Evolutionary conservation across 2,888 invertebrate genomes (phyloP).

Genomic region (Ophion costatus): DNA sequence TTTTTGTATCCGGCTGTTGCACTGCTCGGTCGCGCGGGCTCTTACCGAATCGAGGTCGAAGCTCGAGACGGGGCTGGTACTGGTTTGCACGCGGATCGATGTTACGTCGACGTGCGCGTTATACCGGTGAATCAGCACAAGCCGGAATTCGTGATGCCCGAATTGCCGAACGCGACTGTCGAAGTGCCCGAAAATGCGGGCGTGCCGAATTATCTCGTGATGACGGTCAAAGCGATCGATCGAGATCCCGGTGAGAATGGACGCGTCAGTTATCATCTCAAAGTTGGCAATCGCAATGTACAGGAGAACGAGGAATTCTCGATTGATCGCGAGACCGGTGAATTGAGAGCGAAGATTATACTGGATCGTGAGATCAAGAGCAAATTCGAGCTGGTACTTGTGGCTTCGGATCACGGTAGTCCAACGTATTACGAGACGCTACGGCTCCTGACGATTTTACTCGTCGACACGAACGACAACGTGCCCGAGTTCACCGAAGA

Average conservation of each 20-base stretch:
- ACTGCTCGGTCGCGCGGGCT: slow-evolving; percentile 87
- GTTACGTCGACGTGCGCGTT: slow-evolving; percentile 91
- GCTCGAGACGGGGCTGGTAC: slow-evolving; percentile 90
- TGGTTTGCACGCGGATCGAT: slow-evolving; percentile 87
- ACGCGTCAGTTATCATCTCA: slow-evolving; percentile 92
- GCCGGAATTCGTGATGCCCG: slow-evolving; percentile 92
- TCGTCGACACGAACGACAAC: slow-evolving; percentile 93
- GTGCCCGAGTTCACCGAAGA: slow-evolving; percentile 90
- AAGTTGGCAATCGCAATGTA: slow-evolving; percentile 90
- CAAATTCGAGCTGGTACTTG: slow-evolving; percentile 90
- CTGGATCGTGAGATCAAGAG: slow-evolving; percentile 91
- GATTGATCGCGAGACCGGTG: slow-evolving; percentile 91
- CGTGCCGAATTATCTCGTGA: slow-evolving; percentile 90
- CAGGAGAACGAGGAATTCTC: slow-evolving; percentile 93
- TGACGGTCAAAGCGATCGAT: slow-evolving; percentile 93
- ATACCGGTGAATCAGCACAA: slow-evolving; percentile 92
- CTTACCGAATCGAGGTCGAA: slow-evolving; percentile 88
- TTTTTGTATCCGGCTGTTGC: slow-evolving; percentile 92
- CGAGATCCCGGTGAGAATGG: slow-evolving; percentile 94
- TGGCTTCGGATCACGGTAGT: slow-evolving; percentile 92
- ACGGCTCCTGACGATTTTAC: slow-evolving; percentile 89
- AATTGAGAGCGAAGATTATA: slow-evolving; percentile 91
- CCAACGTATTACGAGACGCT: slow-evolving; percentile 92
- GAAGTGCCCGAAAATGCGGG: slow-evolving; percentile 94
- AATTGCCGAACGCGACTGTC: slow-evolving; percentile 90